Base-by-base conservation (phyloP, 2,888 invertebrate genomes). In the Anagyrus pseudococci region DNA sequence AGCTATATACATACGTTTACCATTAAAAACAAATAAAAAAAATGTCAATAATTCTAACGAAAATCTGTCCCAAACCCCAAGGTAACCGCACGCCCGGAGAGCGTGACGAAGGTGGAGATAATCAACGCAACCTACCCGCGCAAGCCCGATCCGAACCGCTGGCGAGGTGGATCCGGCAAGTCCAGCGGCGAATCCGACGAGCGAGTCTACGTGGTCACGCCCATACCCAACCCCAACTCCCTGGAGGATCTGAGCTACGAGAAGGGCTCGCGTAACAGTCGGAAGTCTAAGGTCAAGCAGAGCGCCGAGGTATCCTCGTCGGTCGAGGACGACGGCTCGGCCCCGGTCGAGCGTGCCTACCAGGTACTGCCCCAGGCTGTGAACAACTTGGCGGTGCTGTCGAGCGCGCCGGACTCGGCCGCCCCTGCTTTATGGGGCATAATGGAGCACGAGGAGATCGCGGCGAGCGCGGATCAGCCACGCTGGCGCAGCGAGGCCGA, bases 191-290 rank as follows among this genome's bases (percentile, higher is more conserved):
- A n/a, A n/a, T n/a, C n/a, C n/a, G n/a, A n/a, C n/a, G 66, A 66
- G 17, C 55, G 52, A 1, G 66, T 66, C 2, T 66, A 66, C 61
- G 90, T 93, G 1, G 92, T 93, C 0, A 93, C 93, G 3, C 92
- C 93, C 0, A 88, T 89, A 73, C 66, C 66, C 6, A 66, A 58
- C 13, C 60, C 58, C 0, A 66, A 66, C 26, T 63, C 60, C 85
- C 90, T 43, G 4, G 49, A 62, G 20, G 40, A 58, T 0, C 19
- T 41, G 44, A 8, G 54, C 44, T 25, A 50, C 57, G 50, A 58
- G 0, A 62, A 67, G 26, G 26, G 54, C n/a, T n/a, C n/a, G n/a
- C n/a, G n/a, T n/a, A n/a, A n/a, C 4, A 8, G 29, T 29, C 48
- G 68, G 69, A 50, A 79, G 79, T 62, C 70, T 65, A 40, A 72